Percentiles rank a stretch among this genome's conserved stretches.
phyloP scores from a whole-genome alignment of 2,797 vertebrate species.

The Pygocentrus nattereri region DNA sequence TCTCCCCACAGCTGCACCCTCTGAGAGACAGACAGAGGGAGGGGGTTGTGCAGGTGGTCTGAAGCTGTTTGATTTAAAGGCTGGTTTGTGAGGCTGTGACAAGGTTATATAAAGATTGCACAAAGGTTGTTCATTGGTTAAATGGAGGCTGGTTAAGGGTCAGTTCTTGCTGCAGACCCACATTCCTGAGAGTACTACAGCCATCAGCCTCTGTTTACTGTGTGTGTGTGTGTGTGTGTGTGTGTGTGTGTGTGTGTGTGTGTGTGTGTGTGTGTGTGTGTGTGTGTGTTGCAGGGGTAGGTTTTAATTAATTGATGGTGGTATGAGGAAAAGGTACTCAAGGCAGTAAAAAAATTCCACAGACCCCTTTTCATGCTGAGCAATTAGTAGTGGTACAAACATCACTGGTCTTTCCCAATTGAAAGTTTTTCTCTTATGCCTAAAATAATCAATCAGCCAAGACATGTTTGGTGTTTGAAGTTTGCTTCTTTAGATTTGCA shows the following conservation, averaged over 20 bases:
- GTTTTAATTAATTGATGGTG: slow-evolving; percentile 1
- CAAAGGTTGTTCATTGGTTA: slow-evolving; percentile 46
- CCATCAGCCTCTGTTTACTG: slow-evolving; percentile 69
- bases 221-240: slow-evolving; percentile 63
- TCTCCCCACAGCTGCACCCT: slow-evolving; percentile 75
- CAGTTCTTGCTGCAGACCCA: slow-evolving; percentile 28
- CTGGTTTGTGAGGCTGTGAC: slow-evolving; percentile 29
- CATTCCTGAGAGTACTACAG: slow-evolving; percentile 77
- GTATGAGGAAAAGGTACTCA: not conserved
- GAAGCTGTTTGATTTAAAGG: slow-evolving; percentile 33
- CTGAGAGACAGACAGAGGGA: slow-evolving; percentile 62
- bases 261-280: slow-evolving; percentile 14
- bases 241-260: slow-evolving; percentile 14
- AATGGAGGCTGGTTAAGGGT: slow-evolving; percentile 53
- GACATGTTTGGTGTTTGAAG: no score
- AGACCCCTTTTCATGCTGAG: not conserved
- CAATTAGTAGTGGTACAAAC: not conserved
- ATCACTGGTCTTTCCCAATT: not conserved
- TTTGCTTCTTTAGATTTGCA: no score
- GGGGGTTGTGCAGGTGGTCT: slow-evolving; percentile 7
- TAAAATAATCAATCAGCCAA: not conserved
- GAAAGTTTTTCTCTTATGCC: not conserved
- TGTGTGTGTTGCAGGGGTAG: not conserved
- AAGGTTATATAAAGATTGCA: slow-evolving; percentile 52
- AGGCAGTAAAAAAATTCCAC: not conserved